A percentile compares a stretch with the other conserved stretches of the same genome.
phyloP scores from a whole-genome alignment of 2,888 invertebrate genomes.

The Masnerella sp. region DNA sequence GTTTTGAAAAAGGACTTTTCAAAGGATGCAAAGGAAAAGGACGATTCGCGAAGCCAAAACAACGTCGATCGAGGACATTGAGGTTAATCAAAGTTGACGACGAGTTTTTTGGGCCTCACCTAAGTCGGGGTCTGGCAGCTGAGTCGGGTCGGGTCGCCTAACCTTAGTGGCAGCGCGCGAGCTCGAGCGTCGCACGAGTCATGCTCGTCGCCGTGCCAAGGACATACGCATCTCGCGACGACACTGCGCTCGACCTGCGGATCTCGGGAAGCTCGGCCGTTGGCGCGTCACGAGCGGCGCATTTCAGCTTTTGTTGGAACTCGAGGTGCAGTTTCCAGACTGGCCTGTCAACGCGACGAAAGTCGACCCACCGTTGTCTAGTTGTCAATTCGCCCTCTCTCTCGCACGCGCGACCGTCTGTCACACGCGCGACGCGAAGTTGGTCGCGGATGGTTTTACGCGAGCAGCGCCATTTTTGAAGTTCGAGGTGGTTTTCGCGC shows the following conservation, averaged over 20 bases:
- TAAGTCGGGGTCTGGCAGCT: background rate
- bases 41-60: no score
- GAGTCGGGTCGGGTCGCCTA: slow-evolving; percentile 15
- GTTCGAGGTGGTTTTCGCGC: no score
- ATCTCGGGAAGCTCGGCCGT: background rate
- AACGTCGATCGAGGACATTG: background rate
- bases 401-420: slow-evolving; percentile 1
- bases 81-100: background rate
- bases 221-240: background rate
- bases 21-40: no score
- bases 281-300: slow-evolving; percentile 10
- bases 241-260: background rate
- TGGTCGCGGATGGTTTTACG: no score
- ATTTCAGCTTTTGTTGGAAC: slow-evolving; percentile 14
- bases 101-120: no score
- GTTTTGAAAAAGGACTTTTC: no score
- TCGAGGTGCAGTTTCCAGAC: background rate
- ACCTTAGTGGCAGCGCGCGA: slow-evolving; percentile 34
- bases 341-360: slow-evolving; percentile 17
- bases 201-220: slow-evolving; percentile 23
- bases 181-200: slow-evolving; percentile 31
- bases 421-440: no score
- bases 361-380: slow-evolving; percentile 8
- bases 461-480: no score
- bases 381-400: slow-evolving; percentile 26